Conservation (phyloP, 2,888 invertebrate genomes). For the Trimorus sp. region DNA sequence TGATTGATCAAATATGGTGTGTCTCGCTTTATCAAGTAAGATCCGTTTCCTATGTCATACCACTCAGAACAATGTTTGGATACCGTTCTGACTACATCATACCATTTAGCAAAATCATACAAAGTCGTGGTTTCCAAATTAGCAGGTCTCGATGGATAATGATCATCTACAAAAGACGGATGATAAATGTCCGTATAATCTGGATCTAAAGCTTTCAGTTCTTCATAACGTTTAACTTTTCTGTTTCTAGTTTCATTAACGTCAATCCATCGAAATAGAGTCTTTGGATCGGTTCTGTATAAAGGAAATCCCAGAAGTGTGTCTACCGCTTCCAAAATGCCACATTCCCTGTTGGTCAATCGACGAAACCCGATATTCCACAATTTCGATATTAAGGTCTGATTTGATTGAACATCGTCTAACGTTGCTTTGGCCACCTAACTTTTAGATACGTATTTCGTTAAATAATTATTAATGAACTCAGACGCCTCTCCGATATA, state of each 20-base stretch:
- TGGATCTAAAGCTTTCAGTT: background rate
- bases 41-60: background rate
- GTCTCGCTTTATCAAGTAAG: conserved; percentile 61
- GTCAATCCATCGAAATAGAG: conserved; percentile 9
- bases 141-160: background rate
- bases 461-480: no score
- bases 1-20: conserved; percentile 72
- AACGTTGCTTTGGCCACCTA: conserved; percentile 2
- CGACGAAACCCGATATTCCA: conserved; percentile 9
- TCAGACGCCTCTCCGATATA: conserved; percentile 59
- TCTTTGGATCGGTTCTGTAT: conserved; percentile 30
- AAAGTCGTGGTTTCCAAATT: background rate
- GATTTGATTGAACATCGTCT: background rate
- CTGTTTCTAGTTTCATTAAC: conserved; percentile 4
- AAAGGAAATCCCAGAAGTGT: conserved; percentile 71
- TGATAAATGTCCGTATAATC: conserved; percentile 21
- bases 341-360: conserved; percentile 72
- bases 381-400: background rate
- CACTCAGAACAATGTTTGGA: conserved; percentile 9
- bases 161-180: background rate
- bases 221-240: conserved; percentile 11
- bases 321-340: conserved; percentile 74
- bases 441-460: conserved; percentile 1
- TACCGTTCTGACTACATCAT: no score
- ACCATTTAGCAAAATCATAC: no score